phyloP scores from a whole-genome alignment of 2,113 vertebrate genomes.

The Prunella himalayana region DNA sequence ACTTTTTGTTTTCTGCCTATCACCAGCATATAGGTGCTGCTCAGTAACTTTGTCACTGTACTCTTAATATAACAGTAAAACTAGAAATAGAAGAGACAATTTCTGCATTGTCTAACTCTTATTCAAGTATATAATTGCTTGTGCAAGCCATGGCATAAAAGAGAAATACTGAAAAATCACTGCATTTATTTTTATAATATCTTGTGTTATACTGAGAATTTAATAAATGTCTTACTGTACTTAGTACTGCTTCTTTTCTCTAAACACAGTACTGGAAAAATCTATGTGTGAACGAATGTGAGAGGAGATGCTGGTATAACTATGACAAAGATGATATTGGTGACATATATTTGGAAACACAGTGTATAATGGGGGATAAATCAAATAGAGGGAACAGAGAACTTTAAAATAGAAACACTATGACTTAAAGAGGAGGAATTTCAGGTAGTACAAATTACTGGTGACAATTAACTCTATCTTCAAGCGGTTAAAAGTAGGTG shows the following conservation, averaged over 20 bases:
- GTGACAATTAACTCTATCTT: not conserved
- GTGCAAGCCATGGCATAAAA: not conserved
- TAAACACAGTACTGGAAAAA: not conserved
- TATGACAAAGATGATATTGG: not conserved
- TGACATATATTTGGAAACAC: not conserved
- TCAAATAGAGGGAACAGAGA: not conserved
- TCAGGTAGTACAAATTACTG: not conserved
- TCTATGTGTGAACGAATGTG: not conserved
- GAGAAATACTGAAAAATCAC: not conserved
- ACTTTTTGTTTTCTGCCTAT: not conserved
- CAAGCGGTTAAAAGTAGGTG: not conserved
- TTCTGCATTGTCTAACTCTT: not conserved
- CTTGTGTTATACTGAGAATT: not conserved
- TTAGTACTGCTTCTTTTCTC: not conserved
- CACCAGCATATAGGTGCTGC: not conserved
- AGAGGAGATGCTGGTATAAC: not conserved
- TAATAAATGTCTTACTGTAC: not conserved
- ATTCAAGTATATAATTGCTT: not conserved
- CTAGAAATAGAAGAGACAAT: not conserved
- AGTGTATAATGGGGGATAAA: not conserved
- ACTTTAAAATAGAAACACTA: not conserved
- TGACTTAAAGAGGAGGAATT: not conserved
- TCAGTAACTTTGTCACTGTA: not conserved
- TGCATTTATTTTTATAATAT: not conserved
- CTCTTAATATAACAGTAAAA: not conserved